A percentile compares a stretch with the other conserved stretches of the same genome.
Evolutionary conservation across 2,888 invertebrate genomes (phyloP).

Genomic region (Leptura quadrifasciata): DNA sequence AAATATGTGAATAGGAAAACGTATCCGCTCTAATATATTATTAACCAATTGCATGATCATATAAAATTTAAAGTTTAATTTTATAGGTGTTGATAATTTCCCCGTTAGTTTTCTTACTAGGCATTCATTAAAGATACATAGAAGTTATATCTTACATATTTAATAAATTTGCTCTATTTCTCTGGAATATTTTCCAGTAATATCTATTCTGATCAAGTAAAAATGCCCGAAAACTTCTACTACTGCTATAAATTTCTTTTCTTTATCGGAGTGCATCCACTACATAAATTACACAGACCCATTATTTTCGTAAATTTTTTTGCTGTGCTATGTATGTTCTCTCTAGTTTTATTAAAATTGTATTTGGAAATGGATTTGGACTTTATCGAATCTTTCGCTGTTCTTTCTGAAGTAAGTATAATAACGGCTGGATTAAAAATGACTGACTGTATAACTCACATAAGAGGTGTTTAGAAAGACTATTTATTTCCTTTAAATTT

Average conservation of each 20-base stretch:
- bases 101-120: too few relatives aligned
- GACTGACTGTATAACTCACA: not conserved
- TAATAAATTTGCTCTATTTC: not conserved
- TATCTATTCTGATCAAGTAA: not conserved
- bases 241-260: not conserved
- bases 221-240: not conserved
- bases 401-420: constrained; percentile 48
- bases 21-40: too few relatives aligned
- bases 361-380: constrained; percentile 44
- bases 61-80: too few relatives aligned
- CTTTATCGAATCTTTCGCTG: constrained; percentile 48
- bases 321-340: not conserved
- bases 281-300: not conserved
- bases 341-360: constrained; percentile 44
- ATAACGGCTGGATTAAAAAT: not conserved
- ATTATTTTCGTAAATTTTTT: not conserved
- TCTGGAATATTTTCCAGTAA: not conserved
- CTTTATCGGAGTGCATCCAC: not conserved
- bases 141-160: not conserved
- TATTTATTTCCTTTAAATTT: not conserved
- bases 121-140: not conserved
- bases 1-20: too few relatives aligned
- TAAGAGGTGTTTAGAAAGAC: not conserved
- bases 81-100: too few relatives aligned
- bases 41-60: too few relatives aligned